Percentiles rank a stretch among this genome's conserved stretches.
Conservation (phyloP, 37 sponge, comb jelly and placozoan genomes). For the Ephydatia muelleri region DNA sequence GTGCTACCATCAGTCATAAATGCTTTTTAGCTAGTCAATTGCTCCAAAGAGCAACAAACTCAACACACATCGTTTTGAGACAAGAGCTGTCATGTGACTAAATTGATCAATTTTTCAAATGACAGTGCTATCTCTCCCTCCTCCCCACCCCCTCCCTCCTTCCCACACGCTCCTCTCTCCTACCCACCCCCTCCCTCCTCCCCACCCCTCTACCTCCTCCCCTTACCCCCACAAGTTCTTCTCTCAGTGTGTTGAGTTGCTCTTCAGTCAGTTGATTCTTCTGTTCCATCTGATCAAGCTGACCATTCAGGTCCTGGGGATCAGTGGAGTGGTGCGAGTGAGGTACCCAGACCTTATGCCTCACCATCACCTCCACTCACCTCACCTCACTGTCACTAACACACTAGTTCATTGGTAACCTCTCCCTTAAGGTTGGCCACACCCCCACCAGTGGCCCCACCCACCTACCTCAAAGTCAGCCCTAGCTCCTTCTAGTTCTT, state of each 20-base stretch:
- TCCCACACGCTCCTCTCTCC: background rate
- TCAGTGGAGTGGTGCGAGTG: no score
- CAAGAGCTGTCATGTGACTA: no score
- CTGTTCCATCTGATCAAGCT: slow-evolving; percentile 48
- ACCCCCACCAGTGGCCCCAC: background rate
- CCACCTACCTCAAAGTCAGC: slow-evolving; percentile 48
- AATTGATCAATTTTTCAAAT: no score
- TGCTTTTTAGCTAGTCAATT: no score
- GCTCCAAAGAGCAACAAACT: no score
- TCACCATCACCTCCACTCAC: no score
- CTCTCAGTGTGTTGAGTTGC: background rate
- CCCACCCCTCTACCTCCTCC: background rate
- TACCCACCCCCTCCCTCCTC: background rate
- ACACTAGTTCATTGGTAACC: no score
- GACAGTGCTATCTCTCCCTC: no score
- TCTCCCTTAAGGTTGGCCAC: no score
- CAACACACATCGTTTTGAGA: no score
- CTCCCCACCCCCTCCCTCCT: background rate
- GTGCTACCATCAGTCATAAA: no score
- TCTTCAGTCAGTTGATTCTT: slow-evolving; percentile 8
- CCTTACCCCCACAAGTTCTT: slow-evolving; percentile 26
- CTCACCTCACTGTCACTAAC: no score
- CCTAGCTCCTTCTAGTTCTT: slow-evolving; percentile 66
- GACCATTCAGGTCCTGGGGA: slow-evolving; percentile 46
- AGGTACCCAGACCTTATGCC: background rate